Conservation (phyloP, 2,797 vertebrate genomes). For the Falco cherrug region DNA sequence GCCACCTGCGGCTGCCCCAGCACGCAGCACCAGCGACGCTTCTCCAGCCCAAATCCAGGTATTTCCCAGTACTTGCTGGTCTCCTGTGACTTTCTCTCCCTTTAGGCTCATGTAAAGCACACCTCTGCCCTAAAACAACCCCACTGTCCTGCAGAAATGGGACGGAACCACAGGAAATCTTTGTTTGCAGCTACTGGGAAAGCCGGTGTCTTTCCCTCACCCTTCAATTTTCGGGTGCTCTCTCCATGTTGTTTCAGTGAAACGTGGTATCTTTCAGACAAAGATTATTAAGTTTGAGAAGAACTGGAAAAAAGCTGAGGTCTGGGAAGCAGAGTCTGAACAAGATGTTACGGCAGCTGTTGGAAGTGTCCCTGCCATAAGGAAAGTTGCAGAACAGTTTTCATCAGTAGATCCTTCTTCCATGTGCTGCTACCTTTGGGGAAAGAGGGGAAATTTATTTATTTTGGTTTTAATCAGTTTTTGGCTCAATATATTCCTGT, state of each 20-base stretch:
- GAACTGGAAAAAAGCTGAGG: neutral
- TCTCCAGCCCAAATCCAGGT: neutral
- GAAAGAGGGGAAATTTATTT: neutral
- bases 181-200: neutral
- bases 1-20: neutral
- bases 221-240: neutral
- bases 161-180: neutral
- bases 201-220: neutral
- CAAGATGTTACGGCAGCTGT: neutral
- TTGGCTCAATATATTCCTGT: neutral
- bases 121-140: neutral
- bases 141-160: neutral
- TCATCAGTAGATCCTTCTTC: neutral
- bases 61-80: neutral
- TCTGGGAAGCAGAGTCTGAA: neutral
- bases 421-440: neutral
- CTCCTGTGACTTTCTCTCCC: neutral
- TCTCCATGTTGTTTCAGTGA: neutral
- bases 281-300: neutral
- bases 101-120: too few species aligned
- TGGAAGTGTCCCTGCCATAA: neutral
- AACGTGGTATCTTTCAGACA: neutral
- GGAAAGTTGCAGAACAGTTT: neutral
- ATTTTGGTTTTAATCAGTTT: neutral
- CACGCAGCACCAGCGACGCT: rapidly evolving